phyloP scores from a whole-genome alignment of 2,888 invertebrate genomes.

The Rhabditophanes sp. region DNA sequence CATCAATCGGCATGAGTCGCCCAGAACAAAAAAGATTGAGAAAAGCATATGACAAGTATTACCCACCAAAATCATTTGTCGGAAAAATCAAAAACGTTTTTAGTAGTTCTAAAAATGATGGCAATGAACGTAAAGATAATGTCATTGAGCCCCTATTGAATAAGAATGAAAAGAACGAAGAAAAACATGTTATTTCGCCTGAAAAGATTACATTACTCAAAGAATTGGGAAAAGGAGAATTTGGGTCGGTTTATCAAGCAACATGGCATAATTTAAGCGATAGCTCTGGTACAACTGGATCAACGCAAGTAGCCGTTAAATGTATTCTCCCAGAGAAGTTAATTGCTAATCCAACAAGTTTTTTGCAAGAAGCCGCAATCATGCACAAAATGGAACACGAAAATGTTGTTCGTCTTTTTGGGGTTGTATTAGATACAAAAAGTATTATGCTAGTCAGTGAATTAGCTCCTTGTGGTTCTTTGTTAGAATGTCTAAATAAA shows the following conservation, averaged over 20 bases:
- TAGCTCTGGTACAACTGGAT: no score
- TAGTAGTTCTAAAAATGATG: background rate
- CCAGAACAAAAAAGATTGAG: slow-evolving; percentile 79
- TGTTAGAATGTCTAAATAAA: slow-evolving; percentile 86
- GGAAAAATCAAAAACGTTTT: slow-evolving; percentile 17
- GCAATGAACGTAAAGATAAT: background rate
- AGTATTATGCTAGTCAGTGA: slow-evolving; percentile 68
- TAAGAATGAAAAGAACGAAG: slow-evolving; percentile 13
- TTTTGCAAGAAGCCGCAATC: slow-evolving; percentile 82
- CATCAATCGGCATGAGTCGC: slow-evolving; percentile 56
- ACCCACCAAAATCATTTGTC: no score
- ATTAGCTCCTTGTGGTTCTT: slow-evolving; percentile 77
- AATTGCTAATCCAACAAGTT: slow-evolving; percentile 73
- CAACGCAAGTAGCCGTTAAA: slow-evolving; percentile 57
- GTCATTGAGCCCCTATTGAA: background rate
- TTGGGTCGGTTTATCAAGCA: slow-evolving; percentile 92
- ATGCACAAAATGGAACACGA: slow-evolving; percentile 96
- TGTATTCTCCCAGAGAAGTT: slow-evolving; percentile 81
- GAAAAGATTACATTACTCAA: slow-evolving; percentile 49
- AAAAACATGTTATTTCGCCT: slow-evolving; percentile 36
- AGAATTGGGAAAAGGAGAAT: slow-evolving; percentile 86
- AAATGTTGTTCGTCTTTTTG: slow-evolving; percentile 86
- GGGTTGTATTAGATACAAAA: slow-evolving; percentile 82
- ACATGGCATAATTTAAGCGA: no score
- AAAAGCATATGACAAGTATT: slow-evolving; percentile 78